Evolutionary conservation across 2,797 vertebrate genomes (phyloP).

Genomic region (Pipistrellus nathusii): DNA sequence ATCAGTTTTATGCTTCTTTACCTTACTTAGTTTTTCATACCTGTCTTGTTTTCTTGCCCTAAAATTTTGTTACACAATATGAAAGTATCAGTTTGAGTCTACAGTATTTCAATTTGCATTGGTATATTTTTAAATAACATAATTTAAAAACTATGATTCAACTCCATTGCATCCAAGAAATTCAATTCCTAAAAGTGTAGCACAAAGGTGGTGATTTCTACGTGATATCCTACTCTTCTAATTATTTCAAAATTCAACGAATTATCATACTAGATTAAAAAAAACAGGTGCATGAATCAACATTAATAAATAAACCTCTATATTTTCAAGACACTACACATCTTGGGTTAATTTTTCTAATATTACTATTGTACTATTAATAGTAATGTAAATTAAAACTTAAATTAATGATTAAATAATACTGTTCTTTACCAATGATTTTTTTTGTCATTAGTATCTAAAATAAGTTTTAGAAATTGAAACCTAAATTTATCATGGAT

Average conservation of each 20-base stretch:
- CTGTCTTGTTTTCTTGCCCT: background rate
- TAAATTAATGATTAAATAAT: conserved; percentile 30
- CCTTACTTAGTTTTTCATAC: background rate
- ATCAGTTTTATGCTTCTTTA: background rate
- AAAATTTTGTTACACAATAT: background rate
- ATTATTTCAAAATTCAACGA: too few relatives aligned
- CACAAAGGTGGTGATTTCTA: background rate
- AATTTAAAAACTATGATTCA: background rate
- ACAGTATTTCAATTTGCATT: background rate
- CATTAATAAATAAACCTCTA: background rate
- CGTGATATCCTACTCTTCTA: background rate
- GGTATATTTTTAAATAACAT: background rate
- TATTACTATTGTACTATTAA: background rate
- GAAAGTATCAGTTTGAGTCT: background rate
- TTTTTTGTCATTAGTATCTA: background rate
- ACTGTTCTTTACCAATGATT: background rate
- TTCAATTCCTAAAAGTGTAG: background rate
- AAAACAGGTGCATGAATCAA: too few relatives aligned
- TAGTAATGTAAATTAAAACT: background rate
- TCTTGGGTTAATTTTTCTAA: background rate
- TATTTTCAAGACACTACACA: background rate
- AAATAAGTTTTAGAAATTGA: background rate
- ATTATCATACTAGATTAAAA: too few relatives aligned
- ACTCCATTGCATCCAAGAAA: background rate
- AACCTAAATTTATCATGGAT: background rate